Base-by-base conservation (phyloP, 2,797 vertebrate genomes). In the Halcyon smyrnensis region DNA sequence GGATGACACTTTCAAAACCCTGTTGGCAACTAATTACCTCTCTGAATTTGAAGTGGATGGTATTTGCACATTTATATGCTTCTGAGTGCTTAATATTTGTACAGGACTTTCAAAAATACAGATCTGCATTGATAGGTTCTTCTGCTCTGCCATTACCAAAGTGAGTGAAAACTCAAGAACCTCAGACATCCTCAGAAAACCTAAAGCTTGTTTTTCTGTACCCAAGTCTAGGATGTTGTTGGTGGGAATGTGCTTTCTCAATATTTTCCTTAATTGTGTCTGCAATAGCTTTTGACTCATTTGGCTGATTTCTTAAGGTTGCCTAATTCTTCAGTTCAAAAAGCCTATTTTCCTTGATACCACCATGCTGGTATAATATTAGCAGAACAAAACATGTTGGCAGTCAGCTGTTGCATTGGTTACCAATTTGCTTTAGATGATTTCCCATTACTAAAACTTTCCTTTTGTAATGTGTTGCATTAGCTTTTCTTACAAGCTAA, bases 351-450 rank as follows among this genome's bases (percentile, higher is more conserved):
- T 89, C 56, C 64, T 88, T 91, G 88, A 95, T 93, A 68, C 69
- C 39, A 79, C 62, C 41, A 64, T 46, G 21, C 65, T 78, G 90
- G 80, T 93, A 71, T 71, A 84, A 73, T 94, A 94, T 82, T 86
- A 95, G 68, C 85, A 94, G 94, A 97, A 94, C 59, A 91, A 77
- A 96, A 73, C 50, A 11, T 65, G 63, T 83, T 95, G 91, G 75
- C 80, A 95, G 75, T 93, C 95, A 96, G 90, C 79, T 98, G 83
- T 92, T 97, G 85, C 28, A 59, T 97, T 97, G 87, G 91, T 97
- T 97, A 87, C 78, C 85, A 93, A 88, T 82, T 95, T 48, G 36
- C 70, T 96, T 96, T 95, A 95, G 65, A 91, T 97, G 85, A 54
- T 93, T 96, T 97, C 84, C 73, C 34, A 80, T 93, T 91, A 88